Conservation (phyloP, 2,113 vertebrate species). For the Phyllopteryx taeniolatus region DNA sequence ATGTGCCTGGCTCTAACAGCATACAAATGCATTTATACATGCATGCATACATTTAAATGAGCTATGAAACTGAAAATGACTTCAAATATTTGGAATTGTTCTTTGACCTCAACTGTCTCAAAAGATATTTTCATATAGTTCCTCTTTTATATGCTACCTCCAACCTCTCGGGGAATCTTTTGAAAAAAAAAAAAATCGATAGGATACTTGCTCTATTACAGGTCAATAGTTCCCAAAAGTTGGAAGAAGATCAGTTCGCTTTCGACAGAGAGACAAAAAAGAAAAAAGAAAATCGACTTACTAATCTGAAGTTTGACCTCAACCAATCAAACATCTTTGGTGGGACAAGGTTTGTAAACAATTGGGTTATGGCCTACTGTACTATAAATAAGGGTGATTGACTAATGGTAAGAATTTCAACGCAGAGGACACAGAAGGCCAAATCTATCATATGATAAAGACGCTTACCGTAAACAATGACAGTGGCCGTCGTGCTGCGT, state of each 20-base stretch:
- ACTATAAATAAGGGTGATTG: not conserved
- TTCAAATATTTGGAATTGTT: not conserved
- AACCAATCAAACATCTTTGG: not conserved
- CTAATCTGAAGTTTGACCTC: not conserved
- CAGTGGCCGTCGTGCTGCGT: conserved; percentile 87
- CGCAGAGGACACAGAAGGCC: not conserved
- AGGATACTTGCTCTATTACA: not conserved
- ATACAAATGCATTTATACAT: no score
- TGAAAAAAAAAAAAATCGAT: not conserved
- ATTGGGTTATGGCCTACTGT: not conserved
- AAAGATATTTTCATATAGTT: not conserved
- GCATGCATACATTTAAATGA: no score
- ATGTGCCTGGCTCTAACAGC: no score
- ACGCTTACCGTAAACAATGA: conserved; percentile 89
- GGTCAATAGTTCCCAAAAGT: not conserved
- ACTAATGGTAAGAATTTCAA: not conserved
- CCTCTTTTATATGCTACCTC: not conserved
- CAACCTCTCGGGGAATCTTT: not conserved
- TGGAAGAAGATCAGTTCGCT: not conserved
- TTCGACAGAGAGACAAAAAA: not conserved
- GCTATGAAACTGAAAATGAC: not conserved
- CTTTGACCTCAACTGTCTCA: not conserved
- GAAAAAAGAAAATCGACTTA: not conserved
- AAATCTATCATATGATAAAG: not conserved
- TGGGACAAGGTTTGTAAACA: not conserved